A percentile compares a stretch with the other conserved stretches of the same genome.
These are phyloP conservation scores for Drosophila erecta DNA, from an alignment of 1,140 invertebrate genomes.

Conservation along the genomic window DNA sequence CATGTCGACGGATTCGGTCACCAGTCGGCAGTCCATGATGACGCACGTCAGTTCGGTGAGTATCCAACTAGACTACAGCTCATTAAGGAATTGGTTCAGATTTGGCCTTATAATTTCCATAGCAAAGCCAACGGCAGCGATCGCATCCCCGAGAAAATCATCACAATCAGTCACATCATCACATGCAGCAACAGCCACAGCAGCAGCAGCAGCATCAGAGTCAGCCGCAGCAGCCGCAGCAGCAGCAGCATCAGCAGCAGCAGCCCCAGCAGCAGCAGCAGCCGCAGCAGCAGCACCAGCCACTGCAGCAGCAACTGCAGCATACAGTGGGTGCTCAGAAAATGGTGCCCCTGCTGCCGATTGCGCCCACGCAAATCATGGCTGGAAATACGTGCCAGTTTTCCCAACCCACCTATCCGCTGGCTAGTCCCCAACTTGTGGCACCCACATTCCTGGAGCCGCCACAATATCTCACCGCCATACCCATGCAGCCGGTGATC, in stretches of 20 bases:
- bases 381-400: conserved; percentile 64
- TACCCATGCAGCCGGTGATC: conserved; percentile 87
- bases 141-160: conserved; percentile 45
- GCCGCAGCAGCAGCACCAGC: conserved; percentile 31
- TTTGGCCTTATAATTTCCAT: background rate
- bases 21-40: conserved; percentile 87
- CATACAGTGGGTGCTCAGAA: conserved; percentile 48
- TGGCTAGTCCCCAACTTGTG: conserved; percentile 71
- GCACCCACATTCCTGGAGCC: conserved; percentile 86
- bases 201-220: conserved; percentile 42
- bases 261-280: conserved; percentile 36
- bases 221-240: background rate
- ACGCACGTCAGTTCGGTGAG: conserved; percentile 86
- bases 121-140: conserved; percentile 71
- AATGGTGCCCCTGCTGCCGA: conserved; percentile 63
- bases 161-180: conserved; percentile 45
- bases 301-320: conserved; percentile 48
- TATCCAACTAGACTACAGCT: background rate
- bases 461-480: conserved; percentile 87
- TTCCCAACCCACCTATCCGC: conserved; percentile 63
- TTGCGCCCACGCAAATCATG: conserved; percentile 57
- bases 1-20: conserved; percentile 88
- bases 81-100: no score
- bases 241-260: conserved; percentile 48
- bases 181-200: conserved; percentile 32